These are phyloP conservation scores for Rhyacophila brunnea DNA, from an alignment of 1,140 invertebrate species.

Conservation along the genomic window DNA sequence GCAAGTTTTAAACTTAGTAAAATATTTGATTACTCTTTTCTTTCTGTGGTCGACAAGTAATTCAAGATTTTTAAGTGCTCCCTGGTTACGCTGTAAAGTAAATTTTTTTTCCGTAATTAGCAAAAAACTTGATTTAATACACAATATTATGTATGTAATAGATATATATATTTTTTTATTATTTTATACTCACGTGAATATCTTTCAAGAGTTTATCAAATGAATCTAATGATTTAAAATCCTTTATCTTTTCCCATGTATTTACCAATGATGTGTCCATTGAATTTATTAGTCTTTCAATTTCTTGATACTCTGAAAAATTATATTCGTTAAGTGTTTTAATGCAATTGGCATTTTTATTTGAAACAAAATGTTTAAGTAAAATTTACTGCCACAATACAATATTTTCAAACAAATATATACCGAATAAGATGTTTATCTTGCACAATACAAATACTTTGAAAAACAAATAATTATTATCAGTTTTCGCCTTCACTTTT, in stretches of 20 bases:
- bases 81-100: slow-evolving; percentile 13
- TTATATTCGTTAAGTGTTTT: no score
- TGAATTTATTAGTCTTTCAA: slow-evolving; percentile 9
- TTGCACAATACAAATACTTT: no score
- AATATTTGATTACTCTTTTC: slow-evolving; percentile 5
- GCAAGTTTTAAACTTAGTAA: no score
- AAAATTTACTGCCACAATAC: no score
- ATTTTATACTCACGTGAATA: slow-evolving; percentile 7
- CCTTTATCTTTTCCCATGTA: slow-evolving; percentile 16
- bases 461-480: no score
- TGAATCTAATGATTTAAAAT: slow-evolving; percentile 3
- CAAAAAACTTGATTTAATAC: no score
- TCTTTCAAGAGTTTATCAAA: slow-evolving; percentile 14
- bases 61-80: slow-evolving; percentile 12
- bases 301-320: slow-evolving; percentile 15
- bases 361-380: no score
- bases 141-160: no score
- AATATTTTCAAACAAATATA: no score
- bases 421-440: no score
- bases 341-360: no score
- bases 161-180: not conserved
- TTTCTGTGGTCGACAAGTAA: slow-evolving; percentile 14
- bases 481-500: no score
- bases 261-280: slow-evolving; percentile 8
- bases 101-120: slow-evolving; percentile 1